Evolutionary conservation across 2,797 vertebrate genomes (phyloP).

Genomic region (Nothura maculosa): DNA sequence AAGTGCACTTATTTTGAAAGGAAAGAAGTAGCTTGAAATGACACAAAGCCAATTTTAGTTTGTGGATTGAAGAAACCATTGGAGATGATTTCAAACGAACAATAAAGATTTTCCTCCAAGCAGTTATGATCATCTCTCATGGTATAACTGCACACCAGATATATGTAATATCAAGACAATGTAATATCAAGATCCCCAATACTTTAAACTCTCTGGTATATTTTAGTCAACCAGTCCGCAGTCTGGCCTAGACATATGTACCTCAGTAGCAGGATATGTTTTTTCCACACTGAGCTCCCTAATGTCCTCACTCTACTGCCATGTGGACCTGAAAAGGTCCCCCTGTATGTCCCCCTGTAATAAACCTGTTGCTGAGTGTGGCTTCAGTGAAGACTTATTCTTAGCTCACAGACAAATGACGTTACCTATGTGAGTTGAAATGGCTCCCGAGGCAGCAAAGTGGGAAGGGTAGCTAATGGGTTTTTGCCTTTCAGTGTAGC

Average conservation of each 20-base stretch:
- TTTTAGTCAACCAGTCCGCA: background rate
- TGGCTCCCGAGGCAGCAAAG: background rate
- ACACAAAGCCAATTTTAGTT: background rate
- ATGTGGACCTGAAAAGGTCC: background rate
- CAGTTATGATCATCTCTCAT: background rate
- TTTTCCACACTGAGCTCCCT: background rate
- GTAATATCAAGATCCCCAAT: background rate
- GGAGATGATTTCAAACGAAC: background rate
- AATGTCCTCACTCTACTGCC: background rate
- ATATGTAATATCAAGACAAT: too few relatives aligned
- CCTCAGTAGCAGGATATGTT: background rate
- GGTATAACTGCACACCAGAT: background rate
- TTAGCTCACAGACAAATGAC: background rate
- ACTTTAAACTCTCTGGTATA: background rate
- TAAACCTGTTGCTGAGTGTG: background rate
- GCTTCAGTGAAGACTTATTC: background rate
- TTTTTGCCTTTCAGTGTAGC: background rate
- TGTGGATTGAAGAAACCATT: background rate
- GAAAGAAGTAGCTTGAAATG: background rate
- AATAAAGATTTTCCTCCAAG: background rate
- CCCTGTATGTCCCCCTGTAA: background rate
- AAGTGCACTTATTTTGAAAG: background rate
- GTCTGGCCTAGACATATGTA: background rate
- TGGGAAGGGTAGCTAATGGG: background rate
- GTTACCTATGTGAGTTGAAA: background rate